Percentiles rank a stretch among this genome's conserved stretches.
Conservation (phyloP, 1,140 invertebrate species). For the Himalopsyche phryganea region DNA sequence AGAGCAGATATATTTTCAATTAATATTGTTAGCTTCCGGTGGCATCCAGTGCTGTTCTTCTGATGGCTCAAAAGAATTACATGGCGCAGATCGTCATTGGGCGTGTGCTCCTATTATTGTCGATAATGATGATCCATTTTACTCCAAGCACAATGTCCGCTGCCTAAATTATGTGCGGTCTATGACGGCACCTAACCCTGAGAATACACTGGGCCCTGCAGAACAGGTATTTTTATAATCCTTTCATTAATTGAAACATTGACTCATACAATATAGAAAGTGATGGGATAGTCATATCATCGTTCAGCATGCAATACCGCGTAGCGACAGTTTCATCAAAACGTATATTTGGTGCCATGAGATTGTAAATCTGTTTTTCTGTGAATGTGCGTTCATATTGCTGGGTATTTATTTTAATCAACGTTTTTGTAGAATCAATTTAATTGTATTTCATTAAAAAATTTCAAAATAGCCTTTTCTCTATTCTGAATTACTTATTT, state of each 20-base stretch:
- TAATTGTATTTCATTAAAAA: no score
- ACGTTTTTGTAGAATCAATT: no score
- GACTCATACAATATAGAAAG: background rate
- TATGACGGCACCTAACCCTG: conserved; percentile 60
- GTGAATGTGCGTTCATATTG: no score
- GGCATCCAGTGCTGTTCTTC: conserved; percentile 54
- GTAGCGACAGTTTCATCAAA: no score
- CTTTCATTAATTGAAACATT: background rate
- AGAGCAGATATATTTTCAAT: background rate
- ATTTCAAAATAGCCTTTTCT: no score
- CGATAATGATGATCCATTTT: conserved; percentile 61
- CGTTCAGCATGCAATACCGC: no score
- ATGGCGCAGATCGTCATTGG: conserved; percentile 40
- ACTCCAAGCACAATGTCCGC: conserved; percentile 54
- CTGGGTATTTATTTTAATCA: no score
- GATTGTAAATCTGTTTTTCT: no score
- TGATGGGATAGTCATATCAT: no score
- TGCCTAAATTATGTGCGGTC: conserved; percentile 61
- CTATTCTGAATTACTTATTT: no score
- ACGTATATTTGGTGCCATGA: no score
- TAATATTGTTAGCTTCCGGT: conserved; percentile 39
- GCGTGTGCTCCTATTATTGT: conserved; percentile 66
- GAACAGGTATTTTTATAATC: conserved; percentile 60
- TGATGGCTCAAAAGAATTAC: conserved; percentile 43
- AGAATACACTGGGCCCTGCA: conserved; percentile 71